A percentile compares a stretch with the other conserved stretches of the same genome.
phyloP scores from a whole-genome alignment of 2,113 vertebrate genomes.

The Phaetusa simplex region DNA sequence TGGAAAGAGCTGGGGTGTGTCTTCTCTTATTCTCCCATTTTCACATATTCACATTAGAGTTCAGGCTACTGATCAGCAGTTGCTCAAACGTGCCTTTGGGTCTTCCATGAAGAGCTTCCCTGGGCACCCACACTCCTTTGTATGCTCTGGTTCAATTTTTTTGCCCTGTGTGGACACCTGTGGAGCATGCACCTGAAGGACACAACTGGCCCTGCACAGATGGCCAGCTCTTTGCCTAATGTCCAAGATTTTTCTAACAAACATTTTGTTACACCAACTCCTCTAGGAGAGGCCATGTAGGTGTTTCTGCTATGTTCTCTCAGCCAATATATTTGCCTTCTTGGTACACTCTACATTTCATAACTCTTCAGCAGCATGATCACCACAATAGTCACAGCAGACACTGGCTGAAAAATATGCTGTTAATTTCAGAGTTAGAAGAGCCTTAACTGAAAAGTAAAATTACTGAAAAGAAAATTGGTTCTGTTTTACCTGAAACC shows the following conservation, averaged over 20 bases:
- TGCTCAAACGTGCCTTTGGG: neutral
- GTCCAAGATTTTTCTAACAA: neutral
- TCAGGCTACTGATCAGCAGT: neutral
- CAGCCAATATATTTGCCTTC: neutral
- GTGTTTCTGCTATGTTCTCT: neutral
- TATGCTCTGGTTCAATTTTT: neutral
- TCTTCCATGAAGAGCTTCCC: neutral
- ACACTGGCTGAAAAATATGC: neutral
- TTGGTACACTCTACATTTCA: neutral
- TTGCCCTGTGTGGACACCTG: neutral
- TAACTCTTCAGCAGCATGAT: rapidly evolving
- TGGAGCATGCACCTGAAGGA: neutral
- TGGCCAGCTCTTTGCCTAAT: neutral
- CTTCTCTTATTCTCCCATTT: neutral
- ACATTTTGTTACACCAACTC: neutral
- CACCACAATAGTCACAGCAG: neutral
- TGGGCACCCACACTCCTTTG: neutral
- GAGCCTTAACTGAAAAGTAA: neutral
- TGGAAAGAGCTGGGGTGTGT: neutral
- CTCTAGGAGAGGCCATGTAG: neutral
- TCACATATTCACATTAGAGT: neutral
- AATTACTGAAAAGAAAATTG: neutral
- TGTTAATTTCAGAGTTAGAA: neutral
- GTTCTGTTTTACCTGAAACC: neutral
- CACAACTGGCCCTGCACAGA: rapidly evolving